Evolutionary conservation across 2,113 vertebrate species (phyloP), one percentile per base, ranked within the genome.

Genomic region (Petrocephalus zakoni): DNA sequence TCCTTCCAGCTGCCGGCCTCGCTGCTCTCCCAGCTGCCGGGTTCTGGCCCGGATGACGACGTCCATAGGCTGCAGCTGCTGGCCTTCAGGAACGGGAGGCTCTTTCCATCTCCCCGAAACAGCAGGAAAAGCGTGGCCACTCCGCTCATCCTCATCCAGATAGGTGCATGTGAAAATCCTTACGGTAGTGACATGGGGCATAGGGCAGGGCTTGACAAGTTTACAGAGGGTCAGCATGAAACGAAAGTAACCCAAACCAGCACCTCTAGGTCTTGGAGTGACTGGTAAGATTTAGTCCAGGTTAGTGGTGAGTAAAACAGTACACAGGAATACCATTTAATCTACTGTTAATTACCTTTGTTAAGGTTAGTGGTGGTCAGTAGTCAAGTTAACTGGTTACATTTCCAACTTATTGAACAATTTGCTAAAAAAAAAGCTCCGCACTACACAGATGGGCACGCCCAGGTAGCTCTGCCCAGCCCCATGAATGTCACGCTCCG

Each of bases 21-120:
- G 47, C 96, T 99, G 68, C 96, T 99, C 81, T 93, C 92, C 85
- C 95, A 96, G 85, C 94, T 96, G 88, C 93, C 94, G 2, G 93
- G 94, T 75, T 94, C 95, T 5, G 95, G 95, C 75, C 96, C 95
- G 34, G 97, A 98, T 2, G 97, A 99, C 87, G 93, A 94, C 0
- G 90, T 96, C 85, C 98, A 95, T 90, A 98, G 97, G 93, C 97
- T 99, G 78, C 97, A 98, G 56, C 96, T 99, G 42, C 96, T 99
- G 68, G 98, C 97, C 0, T 99, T 99, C 91, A 96, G 97, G 84
- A 99, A 99, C 6, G 98, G 97, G 85, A 98, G 98, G 92, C 97
- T 99, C 87, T 99, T 99, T 37, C 98, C 98, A 58, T 96, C 97
- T 64, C 97, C 96, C 0, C 96, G 97, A 0, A 96, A 97, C 2